Evolutionary conservation across 2,888 invertebrate species (phyloP).

Genomic region (Nomada hirtipes): DNA sequence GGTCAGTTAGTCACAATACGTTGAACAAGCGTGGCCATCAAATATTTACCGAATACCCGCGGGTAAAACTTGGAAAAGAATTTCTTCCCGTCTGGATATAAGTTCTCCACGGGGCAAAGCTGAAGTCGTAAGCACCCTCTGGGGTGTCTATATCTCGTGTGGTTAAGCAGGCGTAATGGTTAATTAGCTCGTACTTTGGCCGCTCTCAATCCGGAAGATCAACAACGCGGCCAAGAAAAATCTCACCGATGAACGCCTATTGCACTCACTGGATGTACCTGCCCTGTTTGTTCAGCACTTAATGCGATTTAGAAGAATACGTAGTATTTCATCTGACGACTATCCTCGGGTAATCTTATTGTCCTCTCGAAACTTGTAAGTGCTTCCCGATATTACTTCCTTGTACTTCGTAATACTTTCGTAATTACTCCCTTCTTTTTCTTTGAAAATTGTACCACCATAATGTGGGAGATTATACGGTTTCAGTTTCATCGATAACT

Average conservation of each 20-base stretch:
- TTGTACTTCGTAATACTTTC: no score
- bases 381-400: no score
- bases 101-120: constrained; percentile 26
- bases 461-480: background rate
- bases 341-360: background rate
- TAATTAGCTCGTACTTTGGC: constrained; percentile 51
- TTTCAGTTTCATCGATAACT: no score
- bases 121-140: constrained; percentile 25
- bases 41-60: constrained; percentile 42
- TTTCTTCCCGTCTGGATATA: constrained; percentile 32
- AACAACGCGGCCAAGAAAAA: constrained; percentile 38
- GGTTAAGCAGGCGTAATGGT: constrained; percentile 55
- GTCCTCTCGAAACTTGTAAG: no score
- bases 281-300: background rate
- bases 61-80: constrained; percentile 17
- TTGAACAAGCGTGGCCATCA: constrained; percentile 1
- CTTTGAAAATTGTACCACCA: background rate
- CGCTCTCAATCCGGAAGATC: constrained; percentile 38
- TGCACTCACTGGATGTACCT: background rate
- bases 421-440: no score
- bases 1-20: background rate
- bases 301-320: background rate
- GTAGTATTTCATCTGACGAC: background rate
- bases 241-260: constrained; percentile 24
- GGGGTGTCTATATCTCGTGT: constrained; percentile 44